Base-by-base conservation (phyloP, 2,888 invertebrate species). In the Diaprepes abbreviatus region DNA sequence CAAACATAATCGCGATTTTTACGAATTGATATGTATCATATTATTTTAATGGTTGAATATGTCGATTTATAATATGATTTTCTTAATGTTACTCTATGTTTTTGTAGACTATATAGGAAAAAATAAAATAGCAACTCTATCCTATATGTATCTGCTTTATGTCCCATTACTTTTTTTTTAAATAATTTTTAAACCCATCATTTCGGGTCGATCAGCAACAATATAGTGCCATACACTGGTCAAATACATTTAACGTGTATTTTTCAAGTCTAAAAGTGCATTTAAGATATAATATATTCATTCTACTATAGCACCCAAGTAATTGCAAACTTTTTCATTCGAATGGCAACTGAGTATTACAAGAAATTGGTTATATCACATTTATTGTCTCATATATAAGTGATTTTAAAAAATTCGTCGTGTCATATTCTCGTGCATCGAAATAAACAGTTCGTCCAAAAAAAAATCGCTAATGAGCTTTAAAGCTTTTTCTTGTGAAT, bases 301-400 rank as follows among this genome's bases (percentile, higher is more conserved):
- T 62, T 33, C 33, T 66, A 60, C 19, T 35, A 55, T 65, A 66
- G 59, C 40, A 59, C 66, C 57, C 35, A 62, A 45, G 52, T 17
- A 60, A 50, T 35, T 31, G 57, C 45, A 65, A 66, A 14, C 12
- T 35, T 38, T 59, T 35, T 58, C 55, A 57, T 62, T 70, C 52
- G 52, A 72, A 67, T 58, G 58, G 65, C 64, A 72, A 72, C 68
- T 50, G 70, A 72, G 70, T 72, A 70, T 66, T 70, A 69, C 58
- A 66, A 63, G 60, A 68, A 66, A 66, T 50, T 66, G 70, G 66
- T 73, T 67, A 65, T 71, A 74, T 74, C 73, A 74, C 73, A 74
- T 72, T 74, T 74, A 74, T 74, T 74, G 73, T 74, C 73, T 70
- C 68, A 66, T 71, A 60, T 60, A 52, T 67, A 62, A 45, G 59